Percentiles rank a stretch among this genome's conserved stretches.
Conservation (phyloP, 2,888 invertebrate genomes). For the Lasioglossum pauxillum region DNA sequence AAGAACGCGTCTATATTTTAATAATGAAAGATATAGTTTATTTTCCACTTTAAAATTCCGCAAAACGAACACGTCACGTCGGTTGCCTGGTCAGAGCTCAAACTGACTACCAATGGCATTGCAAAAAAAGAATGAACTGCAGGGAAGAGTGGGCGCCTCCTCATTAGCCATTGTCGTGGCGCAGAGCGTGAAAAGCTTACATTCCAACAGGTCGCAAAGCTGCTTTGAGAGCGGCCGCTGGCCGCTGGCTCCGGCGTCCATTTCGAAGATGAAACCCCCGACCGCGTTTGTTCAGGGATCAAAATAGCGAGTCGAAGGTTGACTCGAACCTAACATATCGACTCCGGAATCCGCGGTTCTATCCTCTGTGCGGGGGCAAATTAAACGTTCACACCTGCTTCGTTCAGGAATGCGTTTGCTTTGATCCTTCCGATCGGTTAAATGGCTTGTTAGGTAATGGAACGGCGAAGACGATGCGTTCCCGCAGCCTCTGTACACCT, state of each 20-base stretch:
- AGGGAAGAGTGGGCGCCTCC: too few relatives aligned
- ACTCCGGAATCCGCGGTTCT: background rate
- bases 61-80: too few relatives aligned
- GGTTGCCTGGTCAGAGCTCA: too few relatives aligned
- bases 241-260: slow-evolving; percentile 1
- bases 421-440: background rate
- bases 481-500: background rate
- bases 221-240: slow-evolving; percentile 15
- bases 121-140: too few relatives aligned
- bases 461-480: background rate
- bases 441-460: slow-evolving; percentile 7
- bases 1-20: too few relatives aligned
- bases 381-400: slow-evolving; percentile 6
- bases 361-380: background rate
- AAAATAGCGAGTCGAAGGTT: slow-evolving; percentile 19
- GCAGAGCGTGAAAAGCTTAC: too few relatives aligned
- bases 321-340: background rate
- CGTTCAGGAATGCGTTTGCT: background rate
- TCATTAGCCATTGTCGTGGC: too few relatives aligned
- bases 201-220: slow-evolving; percentile 13
- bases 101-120: too few relatives aligned
- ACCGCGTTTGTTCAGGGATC: slow-evolving; percentile 37
- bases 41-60: too few relatives aligned
- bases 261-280: slow-evolving; percentile 46
- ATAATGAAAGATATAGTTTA: too few relatives aligned